Conservation (phyloP, 2,888 invertebrate genomes). For the Ramazzottius varieornatus region DNA sequence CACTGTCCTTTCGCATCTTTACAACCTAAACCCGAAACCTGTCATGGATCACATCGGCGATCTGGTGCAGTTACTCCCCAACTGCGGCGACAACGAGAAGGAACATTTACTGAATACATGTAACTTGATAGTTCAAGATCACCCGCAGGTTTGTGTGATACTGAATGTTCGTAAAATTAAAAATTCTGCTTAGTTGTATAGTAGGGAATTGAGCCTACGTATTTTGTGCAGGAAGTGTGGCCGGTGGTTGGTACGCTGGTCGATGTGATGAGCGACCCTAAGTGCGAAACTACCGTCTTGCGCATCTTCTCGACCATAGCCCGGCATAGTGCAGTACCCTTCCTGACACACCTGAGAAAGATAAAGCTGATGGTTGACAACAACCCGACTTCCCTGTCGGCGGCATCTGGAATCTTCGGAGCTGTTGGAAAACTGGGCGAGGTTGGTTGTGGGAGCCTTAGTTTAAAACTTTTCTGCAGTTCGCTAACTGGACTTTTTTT, state of each 20-base stretch:
- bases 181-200: no score
- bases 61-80: constrained; percentile 44
- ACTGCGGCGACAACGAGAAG: constrained; percentile 60
- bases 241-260: background rate
- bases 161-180: constrained; percentile 18
- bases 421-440: constrained; percentile 21
- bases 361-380: constrained; percentile 9
- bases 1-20: constrained; percentile 63
- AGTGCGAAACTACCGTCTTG: background rate
- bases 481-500: background rate
- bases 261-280: background rate
- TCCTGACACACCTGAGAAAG: constrained; percentile 10
- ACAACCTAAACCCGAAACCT: constrained; percentile 58
- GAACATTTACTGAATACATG: constrained; percentile 54
- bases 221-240: background rate
- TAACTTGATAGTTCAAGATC: constrained; percentile 49
- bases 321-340: constrained; percentile 7
- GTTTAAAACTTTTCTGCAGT: background rate
- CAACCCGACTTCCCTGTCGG: constrained; percentile 11
- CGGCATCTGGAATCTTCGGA: constrained; percentile 21
- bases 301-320: constrained; percentile 9
- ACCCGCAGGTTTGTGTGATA: no score
- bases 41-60: constrained; percentile 58
- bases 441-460: constrained; percentile 13
- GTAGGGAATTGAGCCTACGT: no score